Evolutionary conservation across 2,113 vertebrate genomes (phyloP), one percentile per base, ranked within the genome.

Genomic region (Tachuris rubrigastra): DNA sequence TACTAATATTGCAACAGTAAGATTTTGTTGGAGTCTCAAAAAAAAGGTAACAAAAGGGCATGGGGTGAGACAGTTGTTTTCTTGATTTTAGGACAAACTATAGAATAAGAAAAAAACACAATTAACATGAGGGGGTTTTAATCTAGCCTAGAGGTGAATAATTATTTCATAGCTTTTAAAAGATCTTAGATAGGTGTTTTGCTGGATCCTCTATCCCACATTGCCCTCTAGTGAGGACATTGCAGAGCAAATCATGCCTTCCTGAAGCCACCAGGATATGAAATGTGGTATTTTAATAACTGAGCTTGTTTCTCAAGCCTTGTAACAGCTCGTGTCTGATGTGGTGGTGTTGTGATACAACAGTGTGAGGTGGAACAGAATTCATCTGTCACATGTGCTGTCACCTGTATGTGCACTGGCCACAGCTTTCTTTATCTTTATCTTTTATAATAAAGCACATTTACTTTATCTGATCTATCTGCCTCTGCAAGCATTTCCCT

Each of bases 151-250:
- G 49, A 93, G 89, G 71, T 85, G 76, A 94, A 79, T 68, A 83
- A 78, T 86, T 49, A 87, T 91, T 85, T 65, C 59, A 18, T 76
- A 23, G 55, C 33, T 84, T 56, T 14, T 41, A 16, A 47, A 30
- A 58, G 28, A 78, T 46, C 49, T 72, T 24, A 56, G 50, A 10
- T 71, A 53, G 14, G 27, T 1, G 4, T 33, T 28, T 81, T 25
- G 12, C 56, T 14, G 58, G 52, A 58, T 95, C 73, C 44, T 87
- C 89, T 93, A 68, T 94, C 95, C 88, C 76, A 91, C 93, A 96
- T 93, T 92, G 90, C 96, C 96, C 96, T 96, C 96, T 97, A 96
- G 94, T 4, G 96, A 92, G 65, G 25, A 50, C 37, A 3, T 9
- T 33, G 20, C 69, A 60, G 66, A 92, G 68, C 5, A 27, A 72